Evolutionary conservation across 1,140 invertebrate genomes (phyloP).

Genomic region (Ridgeia piscesae): DNA sequence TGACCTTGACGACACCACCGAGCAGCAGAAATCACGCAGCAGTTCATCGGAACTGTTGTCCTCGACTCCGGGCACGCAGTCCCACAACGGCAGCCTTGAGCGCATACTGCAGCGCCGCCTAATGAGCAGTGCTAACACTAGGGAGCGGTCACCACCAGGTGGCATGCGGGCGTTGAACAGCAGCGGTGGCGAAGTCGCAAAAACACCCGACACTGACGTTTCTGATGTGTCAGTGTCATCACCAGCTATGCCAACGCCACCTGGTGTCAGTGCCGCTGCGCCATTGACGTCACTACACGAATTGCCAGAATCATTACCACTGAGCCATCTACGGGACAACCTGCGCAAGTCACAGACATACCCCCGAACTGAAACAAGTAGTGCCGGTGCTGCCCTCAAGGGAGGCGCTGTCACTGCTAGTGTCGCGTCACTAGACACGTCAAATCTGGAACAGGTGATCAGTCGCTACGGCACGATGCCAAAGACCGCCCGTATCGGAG

Average conservation of each 20-base stretch:
- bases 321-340: conserved; percentile 15
- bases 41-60: conserved; percentile 27
- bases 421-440: conserved; percentile 85
- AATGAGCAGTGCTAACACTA: conserved; percentile 63
- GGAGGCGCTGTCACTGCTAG: conserved; percentile 29
- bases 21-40: conserved; percentile 27
- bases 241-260: conserved; percentile 34
- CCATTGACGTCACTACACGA: conserved; percentile 23
- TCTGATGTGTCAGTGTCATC: conserved; percentile 46
- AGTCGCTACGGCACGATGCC: conserved; percentile 94
- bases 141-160: conserved; percentile 38
- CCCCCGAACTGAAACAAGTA: conserved; percentile 23
- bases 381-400: conserved; percentile 14
- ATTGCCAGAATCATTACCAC: conserved; percentile 20
- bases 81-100: conserved; percentile 40
- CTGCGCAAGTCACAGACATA: conserved; percentile 20
- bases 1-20: conserved; percentile 10
- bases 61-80: conserved; percentile 28
- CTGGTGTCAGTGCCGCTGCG: conserved; percentile 24
- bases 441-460: conserved; percentile 93
- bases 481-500: conserved; percentile 92
- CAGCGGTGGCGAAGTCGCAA: conserved; percentile 53
- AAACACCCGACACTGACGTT: conserved; percentile 68
- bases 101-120: conserved; percentile 41
- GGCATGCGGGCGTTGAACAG: conserved; percentile 50